Percentiles rank a stretch among this genome's conserved stretches.
phyloP scores from a whole-genome alignment of 1,140 invertebrate species.

The Dendroctonus ponderosae region DNA sequence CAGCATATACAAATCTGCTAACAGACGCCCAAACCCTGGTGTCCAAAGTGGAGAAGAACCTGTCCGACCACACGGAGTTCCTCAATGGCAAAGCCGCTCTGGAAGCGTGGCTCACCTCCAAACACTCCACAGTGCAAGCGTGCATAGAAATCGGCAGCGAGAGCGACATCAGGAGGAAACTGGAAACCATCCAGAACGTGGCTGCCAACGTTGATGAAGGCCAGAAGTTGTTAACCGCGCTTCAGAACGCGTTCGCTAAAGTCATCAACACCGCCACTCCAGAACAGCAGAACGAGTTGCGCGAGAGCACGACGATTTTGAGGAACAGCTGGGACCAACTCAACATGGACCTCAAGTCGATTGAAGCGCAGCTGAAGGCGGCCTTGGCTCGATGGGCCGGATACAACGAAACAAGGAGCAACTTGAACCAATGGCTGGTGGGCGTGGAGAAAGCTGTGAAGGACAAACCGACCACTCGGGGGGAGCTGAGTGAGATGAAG shows the following conservation, averaged over 20 bases:
- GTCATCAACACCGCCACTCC: conserved; percentile 76
- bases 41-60: conserved; percentile 81
- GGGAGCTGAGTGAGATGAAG: conserved; percentile 88
- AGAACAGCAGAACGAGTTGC: conserved; percentile 74
- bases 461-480: conserved; percentile 66
- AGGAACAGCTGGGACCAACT: conserved; percentile 80
- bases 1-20: conserved; percentile 72
- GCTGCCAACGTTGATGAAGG: conserved; percentile 77
- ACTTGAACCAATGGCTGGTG: conserved; percentile 69
- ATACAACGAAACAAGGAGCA: conserved; percentile 68
- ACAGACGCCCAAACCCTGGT: conserved; percentile 77
- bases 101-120: conserved; percentile 75
- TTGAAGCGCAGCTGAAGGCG: conserved; percentile 74
- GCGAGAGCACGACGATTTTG: conserved; percentile 71
- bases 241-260: conserved; percentile 82
- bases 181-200: conserved; percentile 75
- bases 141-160: conserved; percentile 80
- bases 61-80: conserved; percentile 87
- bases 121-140: conserved; percentile 75
- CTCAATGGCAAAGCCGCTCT: conserved; percentile 79
- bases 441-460: conserved; percentile 65
- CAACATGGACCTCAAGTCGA: conserved; percentile 76
- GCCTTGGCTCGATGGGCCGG: conserved; percentile 78
- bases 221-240: conserved; percentile 74
- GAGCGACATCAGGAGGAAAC: conserved; percentile 74